Base-by-base conservation (phyloP, 2,113 vertebrate species). In the Bagarius yarrelli region DNA sequence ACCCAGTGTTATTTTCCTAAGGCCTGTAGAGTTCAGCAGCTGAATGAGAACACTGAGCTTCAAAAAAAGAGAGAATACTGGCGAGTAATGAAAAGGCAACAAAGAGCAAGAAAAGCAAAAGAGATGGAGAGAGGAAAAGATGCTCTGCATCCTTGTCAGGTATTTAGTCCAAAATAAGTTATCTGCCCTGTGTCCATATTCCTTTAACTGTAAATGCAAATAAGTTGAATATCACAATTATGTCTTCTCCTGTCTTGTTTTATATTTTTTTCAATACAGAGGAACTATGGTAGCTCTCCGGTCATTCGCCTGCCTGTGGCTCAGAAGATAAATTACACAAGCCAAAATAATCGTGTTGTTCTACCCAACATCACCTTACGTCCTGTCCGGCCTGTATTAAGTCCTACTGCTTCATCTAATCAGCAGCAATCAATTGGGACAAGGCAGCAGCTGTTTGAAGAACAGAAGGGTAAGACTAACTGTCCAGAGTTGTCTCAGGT, bases 11-110 rank as follows among this genome's bases (percentile, higher is more conserved):
- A 83, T 84, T 83, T 77, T 53, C 82, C 84, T 4, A 86, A 88
- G 82, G 81, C 87, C 0, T 79, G 8, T 6, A 0, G 85, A 69
- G 75, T 64, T 70, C 44, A 36, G 30, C 1, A 76, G 83, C 25
- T 52, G 69, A 76, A 74, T 27, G 81, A 81, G n/a, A 78, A 76
- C 18, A 87, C 23, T 79, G 87, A 86, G 73, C 87, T 93, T 72
- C 91, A 92, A 87, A 85, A 66, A 83, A 93, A 91, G 88, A 87
- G 93, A 86, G 93, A 93, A 78, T 94, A 94, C 87, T 94, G 93
- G 93, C 90, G 92, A 83, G 80, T 94, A 81, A 93, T 91, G 92
- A 94, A 94, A 86, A 89, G 92, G 79, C 91, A 92, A 81, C 92
- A 93, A 69, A 88, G 92, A 79, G 92, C 92, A 21, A 71, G 89